Evolutionary conservation across 92 coral and sea anemone species (phyloP).

Genomic region (Bergia sp.): DNA sequence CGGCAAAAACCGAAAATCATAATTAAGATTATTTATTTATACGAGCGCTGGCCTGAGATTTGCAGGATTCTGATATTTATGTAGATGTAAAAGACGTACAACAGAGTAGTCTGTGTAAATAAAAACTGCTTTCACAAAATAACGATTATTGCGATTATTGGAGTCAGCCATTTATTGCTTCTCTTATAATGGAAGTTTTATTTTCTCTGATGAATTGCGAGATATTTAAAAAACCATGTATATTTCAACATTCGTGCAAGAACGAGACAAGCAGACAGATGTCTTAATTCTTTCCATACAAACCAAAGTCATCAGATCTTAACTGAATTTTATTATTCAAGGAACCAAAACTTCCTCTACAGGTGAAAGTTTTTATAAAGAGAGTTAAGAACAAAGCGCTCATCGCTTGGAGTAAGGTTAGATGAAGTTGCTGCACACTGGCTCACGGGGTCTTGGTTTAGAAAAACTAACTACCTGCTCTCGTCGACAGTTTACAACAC

Average conservation of each 20-base stretch:
- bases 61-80: background rate
- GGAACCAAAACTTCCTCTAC: background rate
- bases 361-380: background rate
- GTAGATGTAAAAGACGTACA: slow-evolving; percentile 18
- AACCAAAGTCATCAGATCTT: background rate
- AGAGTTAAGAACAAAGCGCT: background rate
- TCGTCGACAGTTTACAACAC: background rate
- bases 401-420: background rate
- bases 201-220: background rate
- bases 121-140: background rate
- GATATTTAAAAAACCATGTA: background rate
- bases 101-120: background rate
- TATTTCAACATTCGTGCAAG: background rate
- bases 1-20: background rate
- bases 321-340: background rate
- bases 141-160: background rate
- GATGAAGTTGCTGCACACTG: background rate
- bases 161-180: background rate
- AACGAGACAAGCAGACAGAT: no score
- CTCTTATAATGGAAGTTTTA: background rate
- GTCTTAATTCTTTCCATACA: background rate
- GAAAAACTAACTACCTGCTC: background rate
- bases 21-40: slow-evolving; percentile 12
- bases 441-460: background rate
- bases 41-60: slow-evolving; percentile 1